A percentile compares a stretch with the other conserved stretches of the same genome.
These are phyloP conservation scores for Ivindomyrus marchei DNA, from an alignment of 2,113 vertebrate species.

Conservation along the genomic window DNA sequence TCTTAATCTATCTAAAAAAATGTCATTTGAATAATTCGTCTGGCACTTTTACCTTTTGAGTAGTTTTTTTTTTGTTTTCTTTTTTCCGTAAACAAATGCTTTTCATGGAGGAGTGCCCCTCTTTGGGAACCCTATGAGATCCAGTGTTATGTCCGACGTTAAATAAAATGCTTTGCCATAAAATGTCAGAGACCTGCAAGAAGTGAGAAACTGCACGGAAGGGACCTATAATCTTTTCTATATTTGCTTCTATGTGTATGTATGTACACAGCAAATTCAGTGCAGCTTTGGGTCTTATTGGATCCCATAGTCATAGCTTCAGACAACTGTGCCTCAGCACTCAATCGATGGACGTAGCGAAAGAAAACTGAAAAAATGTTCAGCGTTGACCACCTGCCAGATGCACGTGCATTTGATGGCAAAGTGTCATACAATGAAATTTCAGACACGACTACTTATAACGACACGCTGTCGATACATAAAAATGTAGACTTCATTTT, in stretches of 20 bases:
- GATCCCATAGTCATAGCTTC: background rate
- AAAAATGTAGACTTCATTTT: background rate
- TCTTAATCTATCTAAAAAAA: constrained; percentile 57
- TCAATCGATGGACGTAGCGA: background rate
- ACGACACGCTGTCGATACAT: background rate
- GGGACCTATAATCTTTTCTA: background rate
- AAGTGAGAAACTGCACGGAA: background rate
- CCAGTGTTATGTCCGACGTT: constrained; percentile 21
- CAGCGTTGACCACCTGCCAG: background rate
- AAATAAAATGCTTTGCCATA: constrained; percentile 1
- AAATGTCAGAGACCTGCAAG: background rate
- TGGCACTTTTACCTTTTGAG: constrained; percentile 78
- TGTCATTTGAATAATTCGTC: constrained; percentile 68
- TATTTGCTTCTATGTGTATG: background rate
- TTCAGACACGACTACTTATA: background rate
- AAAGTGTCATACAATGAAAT: background rate
- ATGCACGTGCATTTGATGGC: background rate
- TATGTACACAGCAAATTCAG: background rate
- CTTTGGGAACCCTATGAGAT: constrained; percentile 31
- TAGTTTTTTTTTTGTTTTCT: constrained; percentile 55
- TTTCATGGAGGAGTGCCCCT: constrained; percentile 34
- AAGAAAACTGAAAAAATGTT: background rate
- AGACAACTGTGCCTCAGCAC: background rate
- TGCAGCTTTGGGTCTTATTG: background rate
- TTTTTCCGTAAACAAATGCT: constrained; percentile 45